Percentiles rank a stretch among this genome's conserved stretches.
These are phyloP conservation scores for Trialeurodes vaporariorum DNA, from an alignment of 1,140 invertebrate species.

Conservation along the genomic window DNA sequence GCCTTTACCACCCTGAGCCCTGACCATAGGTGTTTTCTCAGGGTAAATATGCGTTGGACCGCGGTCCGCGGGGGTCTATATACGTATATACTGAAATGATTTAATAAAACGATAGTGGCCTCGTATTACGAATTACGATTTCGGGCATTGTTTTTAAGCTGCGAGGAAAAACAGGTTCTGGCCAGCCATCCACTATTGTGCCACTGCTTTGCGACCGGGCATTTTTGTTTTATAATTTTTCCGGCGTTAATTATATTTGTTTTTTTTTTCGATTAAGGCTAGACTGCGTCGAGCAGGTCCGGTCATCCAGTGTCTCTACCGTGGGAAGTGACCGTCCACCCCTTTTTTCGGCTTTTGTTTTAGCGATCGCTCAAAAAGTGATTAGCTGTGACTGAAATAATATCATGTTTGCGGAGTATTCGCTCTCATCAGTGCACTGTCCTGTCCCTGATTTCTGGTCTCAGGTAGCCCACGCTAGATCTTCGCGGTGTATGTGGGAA, in stretches of 20 bases:
- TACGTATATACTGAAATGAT: no score
- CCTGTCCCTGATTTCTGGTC: no score
- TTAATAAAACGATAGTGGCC: not conserved
- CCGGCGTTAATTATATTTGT: not conserved
- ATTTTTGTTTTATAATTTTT: not conserved
- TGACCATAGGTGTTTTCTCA: not conserved
- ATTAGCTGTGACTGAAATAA: no score
- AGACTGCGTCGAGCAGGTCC: no score
- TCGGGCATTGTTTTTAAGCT: no score
- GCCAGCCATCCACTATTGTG: not conserved
- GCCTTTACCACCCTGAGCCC: not conserved
- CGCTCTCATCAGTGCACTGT: no score
- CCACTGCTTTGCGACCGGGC: not conserved
- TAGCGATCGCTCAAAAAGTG: not conserved
- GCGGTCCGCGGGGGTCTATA: no score
- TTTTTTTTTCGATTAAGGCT: no score
- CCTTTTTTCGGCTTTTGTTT: not conserved
- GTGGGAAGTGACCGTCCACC: not conserved
- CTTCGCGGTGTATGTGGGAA: no score
- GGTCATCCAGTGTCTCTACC: not conserved
- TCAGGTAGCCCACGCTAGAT: no score
- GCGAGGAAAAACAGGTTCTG: not conserved
- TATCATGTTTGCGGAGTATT: no score
- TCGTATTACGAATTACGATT: not conserved
- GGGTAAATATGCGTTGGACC: not conserved